These are phyloP conservation scores for Scarus forsteni DNA, from an alignment of 2,797 vertebrate species.

Conservation along the genomic window DNA sequence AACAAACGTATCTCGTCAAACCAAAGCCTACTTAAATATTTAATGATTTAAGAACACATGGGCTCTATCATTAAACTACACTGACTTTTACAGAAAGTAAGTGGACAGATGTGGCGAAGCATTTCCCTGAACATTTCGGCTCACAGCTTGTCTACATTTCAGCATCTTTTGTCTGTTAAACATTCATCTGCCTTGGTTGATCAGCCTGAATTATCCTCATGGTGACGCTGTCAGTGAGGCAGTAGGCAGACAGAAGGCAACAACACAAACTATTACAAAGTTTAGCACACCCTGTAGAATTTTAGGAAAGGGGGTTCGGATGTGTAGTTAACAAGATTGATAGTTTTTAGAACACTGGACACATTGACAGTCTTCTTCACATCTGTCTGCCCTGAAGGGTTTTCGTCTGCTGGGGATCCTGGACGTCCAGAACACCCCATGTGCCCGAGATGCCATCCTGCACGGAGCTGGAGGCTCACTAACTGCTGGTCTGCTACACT, in stretches of 20 bases:
- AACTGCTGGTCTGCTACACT: constrained; percentile 76
- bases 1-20: background rate
- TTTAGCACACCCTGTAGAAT: too few relatives aligned
- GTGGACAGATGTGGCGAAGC: background rate
- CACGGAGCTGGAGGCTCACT: constrained; percentile 78
- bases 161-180: background rate
- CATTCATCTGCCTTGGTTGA: background rate
- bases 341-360: too few relatives aligned
- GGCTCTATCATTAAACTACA: background rate
- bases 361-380: background rate
- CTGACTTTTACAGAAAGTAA: too few relatives aligned
- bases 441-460: constrained; percentile 81
- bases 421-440: constrained; percentile 77
- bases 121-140: background rate
- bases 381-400: constrained; percentile 60
- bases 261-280: too few relatives aligned
- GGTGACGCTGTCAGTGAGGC: too few relatives aligned
- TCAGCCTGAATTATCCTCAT: background rate
- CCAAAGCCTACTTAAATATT: background rate
- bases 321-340: too few relatives aligned
- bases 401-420: constrained; percentile 75
- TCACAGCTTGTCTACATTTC: background rate
- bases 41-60: background rate
- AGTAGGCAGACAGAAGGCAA: too few relatives aligned
- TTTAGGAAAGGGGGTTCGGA: too few relatives aligned